A percentile compares a stretch with the other conserved stretches of the same genome.
These are phyloP conservation scores for Toxotes lorentzi DNA, from an alignment of 2,797 vertebrate species.

Conservation along the genomic window DNA sequence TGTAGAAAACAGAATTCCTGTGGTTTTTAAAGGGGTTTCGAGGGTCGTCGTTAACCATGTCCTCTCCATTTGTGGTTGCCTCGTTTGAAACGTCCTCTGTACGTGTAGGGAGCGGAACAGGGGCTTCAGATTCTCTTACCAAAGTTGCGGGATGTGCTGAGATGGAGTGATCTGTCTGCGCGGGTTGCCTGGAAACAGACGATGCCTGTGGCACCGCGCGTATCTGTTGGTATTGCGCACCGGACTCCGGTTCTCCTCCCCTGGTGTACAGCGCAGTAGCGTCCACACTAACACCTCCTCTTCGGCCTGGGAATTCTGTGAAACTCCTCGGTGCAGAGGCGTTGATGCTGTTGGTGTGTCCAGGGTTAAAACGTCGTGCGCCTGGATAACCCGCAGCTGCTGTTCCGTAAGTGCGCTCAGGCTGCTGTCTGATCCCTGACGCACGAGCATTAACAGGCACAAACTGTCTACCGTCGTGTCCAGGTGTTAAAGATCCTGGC, in stretches of 20 bases:
- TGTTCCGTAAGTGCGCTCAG: slow-evolving; percentile 21
- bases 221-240: slow-evolving; percentile 51
- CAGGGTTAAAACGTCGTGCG: slow-evolving; percentile 37
- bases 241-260: not conserved
- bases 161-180: slow-evolving; percentile 38
- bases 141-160: not conserved
- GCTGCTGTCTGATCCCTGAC: slow-evolving; percentile 60
- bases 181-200: slow-evolving; percentile 48
- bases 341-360: slow-evolving; percentile 41
- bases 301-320: slow-evolving; percentile 51
- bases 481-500: slow-evolving; percentile 2
- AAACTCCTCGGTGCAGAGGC: slow-evolving; percentile 28
- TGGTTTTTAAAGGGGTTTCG: slow-evolving; percentile 81
- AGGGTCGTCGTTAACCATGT: slow-evolving; percentile 84
- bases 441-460: slow-evolving; percentile 25
- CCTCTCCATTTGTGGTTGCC: slow-evolving; percentile 42
- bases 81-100: slow-evolving; percentile 48
- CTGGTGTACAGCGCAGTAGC: slow-evolving; percentile 14
- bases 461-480: slow-evolving; percentile 43
- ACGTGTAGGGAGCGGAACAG: slow-evolving; percentile 2
- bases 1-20: slow-evolving; percentile 85
- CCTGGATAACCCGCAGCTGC: slow-evolving; percentile 43
- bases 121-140: slow-evolving; percentile 26
- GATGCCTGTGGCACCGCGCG: slow-evolving; percentile 38
- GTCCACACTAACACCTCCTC: slow-evolving; percentile 29